A percentile compares a stretch with the other conserved stretches of the same genome.
Evolutionary conservation across 2,797 vertebrate species (phyloP).

Genomic region (Clarias platycephalus): DNA sequence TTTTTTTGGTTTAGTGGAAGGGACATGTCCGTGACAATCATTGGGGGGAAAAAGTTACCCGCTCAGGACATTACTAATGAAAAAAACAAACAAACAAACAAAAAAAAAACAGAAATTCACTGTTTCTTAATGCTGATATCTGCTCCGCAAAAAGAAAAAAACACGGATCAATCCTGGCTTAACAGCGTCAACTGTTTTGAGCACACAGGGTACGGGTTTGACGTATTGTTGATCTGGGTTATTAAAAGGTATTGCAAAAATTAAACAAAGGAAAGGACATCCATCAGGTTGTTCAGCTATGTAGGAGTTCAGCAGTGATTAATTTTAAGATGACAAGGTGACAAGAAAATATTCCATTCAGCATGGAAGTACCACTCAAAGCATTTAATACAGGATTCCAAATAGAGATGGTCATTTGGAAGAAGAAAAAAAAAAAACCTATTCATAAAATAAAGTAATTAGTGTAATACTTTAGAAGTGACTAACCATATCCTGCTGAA

Average conservation of each 20-base stretch:
- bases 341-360: slow-evolving; percentile 40
- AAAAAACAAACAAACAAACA: background rate
- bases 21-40: slow-evolving; percentile 40
- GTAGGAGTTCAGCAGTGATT: slow-evolving; percentile 4
- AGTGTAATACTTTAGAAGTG: slow-evolving; percentile 54
- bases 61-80: slow-evolving; percentile 35
- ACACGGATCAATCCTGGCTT: slow-evolving; percentile 9
- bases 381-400: slow-evolving; percentile 48
- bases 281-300: background rate
- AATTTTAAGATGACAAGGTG: slow-evolving; percentile 17
- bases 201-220: slow-evolving; percentile 20
- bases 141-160: slow-evolving; percentile 13
- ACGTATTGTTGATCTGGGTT: slow-evolving; percentile 5
- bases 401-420: slow-evolving; percentile 23
- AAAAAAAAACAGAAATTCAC: slow-evolving; percentile 42
- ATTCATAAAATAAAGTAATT: slow-evolving; percentile 43
- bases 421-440: slow-evolving; percentile 12
- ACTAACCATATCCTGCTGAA: slow-evolving; percentile 35
- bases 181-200: slow-evolving; percentile 28
- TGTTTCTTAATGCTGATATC: background rate
- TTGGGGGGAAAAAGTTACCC: slow-evolving; percentile 4
- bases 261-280: background rate
- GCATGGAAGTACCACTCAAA: slow-evolving; percentile 51
- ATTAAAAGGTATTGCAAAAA: background rate
- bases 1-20: slow-evolving; percentile 36